Percentiles rank a stretch among this genome's conserved stretches.
Conservation (phyloP, 1,140 invertebrate species). For the Nebria ingens region DNA sequence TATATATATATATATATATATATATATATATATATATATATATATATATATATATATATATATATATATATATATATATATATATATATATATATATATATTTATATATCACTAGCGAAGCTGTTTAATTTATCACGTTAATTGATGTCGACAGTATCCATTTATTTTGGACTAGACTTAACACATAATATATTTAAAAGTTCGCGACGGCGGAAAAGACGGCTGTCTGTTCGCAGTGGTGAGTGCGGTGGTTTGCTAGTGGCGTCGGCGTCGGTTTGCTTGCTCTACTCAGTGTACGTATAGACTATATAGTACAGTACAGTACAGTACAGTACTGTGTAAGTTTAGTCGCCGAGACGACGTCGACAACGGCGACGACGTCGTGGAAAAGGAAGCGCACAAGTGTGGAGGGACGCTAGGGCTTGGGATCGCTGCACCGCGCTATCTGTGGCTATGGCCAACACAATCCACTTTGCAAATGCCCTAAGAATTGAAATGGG, state of each 20-base stretch:
- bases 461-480: slow-evolving; percentile 25
- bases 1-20: too few species aligned
- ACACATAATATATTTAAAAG: slow-evolving; percentile 7
- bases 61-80: background rate
- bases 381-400: background rate
- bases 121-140: slow-evolving; percentile 3
- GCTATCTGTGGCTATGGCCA: slow-evolving; percentile 18
- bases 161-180: background rate
- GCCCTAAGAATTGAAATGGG: slow-evolving; percentile 28
- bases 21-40: background rate
- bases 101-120: background rate
- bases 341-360: too few species aligned
- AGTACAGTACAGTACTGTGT: too few species aligned
- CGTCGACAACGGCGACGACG: background rate
- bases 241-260: background rate
- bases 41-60: background rate
- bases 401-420: background rate
- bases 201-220: background rate
- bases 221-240: background rate
- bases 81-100: background rate
- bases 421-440: background rate
- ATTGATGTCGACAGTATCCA: slow-evolving; percentile 4
- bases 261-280: too few species aligned
- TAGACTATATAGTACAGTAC: too few species aligned
- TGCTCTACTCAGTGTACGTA: too few species aligned